Evolutionary conservation across 2,113 vertebrate genomes (phyloP), one percentile per base, ranked within the genome.

Genomic region (Indicator indicator): DNA sequence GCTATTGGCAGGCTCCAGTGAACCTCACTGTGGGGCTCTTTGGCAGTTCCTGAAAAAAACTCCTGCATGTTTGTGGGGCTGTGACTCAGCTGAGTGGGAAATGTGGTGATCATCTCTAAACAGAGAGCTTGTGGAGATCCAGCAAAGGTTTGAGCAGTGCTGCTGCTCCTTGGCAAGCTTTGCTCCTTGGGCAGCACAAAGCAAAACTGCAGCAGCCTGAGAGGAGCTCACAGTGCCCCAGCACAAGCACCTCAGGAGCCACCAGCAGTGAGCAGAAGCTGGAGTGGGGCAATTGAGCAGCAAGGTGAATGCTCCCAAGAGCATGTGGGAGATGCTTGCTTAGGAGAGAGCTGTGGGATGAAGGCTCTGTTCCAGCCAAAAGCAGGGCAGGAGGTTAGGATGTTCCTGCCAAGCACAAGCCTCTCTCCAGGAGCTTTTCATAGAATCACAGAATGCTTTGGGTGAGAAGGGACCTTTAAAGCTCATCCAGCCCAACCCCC

Each of bases 21-120:
- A 67, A 24, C 56, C 69, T 83, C 62, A 9, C 69, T 26, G 58
- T 30, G 54, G 27, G 73, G 62, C 33, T 76, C 48, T 32, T 52
- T 83, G 81, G 81, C 70, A 87, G 62, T 4, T 65, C 70, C 89
- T 92, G 62, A 78, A 72, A 90, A 65, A 36, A 88, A 17, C 64
- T 50, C 44, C 36, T 4, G 30, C 7, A 20, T 27, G n/a, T 73
- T 17, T 90, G 24, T 75, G 81, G 81, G 38, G 16, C 50, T 50
- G 70, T 36, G 86, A 82, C 81, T 92, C 72, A 78, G 52, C 50
- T 12, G 46, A 36, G 42, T 62, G 33, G 84, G 21, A 87, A 83
- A 76, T 16, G 36, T 13, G 36, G 36, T 28, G 54, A 55, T 62
- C 4, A 0, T 48, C 81, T 88, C 54, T 38, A 30, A 65, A 19